These are phyloP conservation scores for Tolypeutes matacus DNA, from an alignment of 2,797 vertebrate species.

Conservation along the genomic window DNA sequence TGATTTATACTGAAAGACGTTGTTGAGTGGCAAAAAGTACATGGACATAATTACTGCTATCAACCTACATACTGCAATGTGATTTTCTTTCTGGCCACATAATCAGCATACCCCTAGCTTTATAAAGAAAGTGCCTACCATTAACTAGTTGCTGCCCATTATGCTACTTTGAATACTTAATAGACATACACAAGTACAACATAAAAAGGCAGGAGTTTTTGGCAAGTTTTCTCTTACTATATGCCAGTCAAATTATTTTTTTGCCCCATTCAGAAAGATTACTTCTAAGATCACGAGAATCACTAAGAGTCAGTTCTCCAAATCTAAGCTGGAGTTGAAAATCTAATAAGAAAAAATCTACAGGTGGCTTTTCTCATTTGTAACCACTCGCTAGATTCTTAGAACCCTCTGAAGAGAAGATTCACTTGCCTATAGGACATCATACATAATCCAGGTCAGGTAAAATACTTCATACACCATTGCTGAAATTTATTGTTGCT, in stretches of 20 bases:
- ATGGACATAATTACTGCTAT: slow-evolving; percentile 16
- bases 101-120: background rate
- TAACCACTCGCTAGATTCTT: background rate
- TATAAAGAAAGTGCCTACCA: background rate
- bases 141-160: background rate
- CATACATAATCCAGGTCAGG: background rate
- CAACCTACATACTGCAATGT: slow-evolving; percentile 8
- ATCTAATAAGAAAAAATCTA: background rate
- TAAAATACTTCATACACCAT: background rate
- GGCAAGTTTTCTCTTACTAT: background rate
- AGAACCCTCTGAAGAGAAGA: background rate
- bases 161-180: background rate
- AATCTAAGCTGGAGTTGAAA: background rate
- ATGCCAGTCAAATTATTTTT: background rate
- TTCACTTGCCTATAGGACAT: background rate
- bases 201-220: background rate
- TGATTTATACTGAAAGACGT: slow-evolving; percentile 7
- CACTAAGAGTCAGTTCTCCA: background rate
- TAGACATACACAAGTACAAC: background rate
- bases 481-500: background rate
- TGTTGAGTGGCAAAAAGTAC: background rate
- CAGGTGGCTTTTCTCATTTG: background rate
- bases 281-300: background rate
- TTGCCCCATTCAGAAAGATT: background rate
- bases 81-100: slow-evolving; percentile 14